These are phyloP conservation scores for Chamaetylas fuelleborni DNA, from an alignment of 2,113 vertebrate species.

Conservation along the genomic window DNA sequence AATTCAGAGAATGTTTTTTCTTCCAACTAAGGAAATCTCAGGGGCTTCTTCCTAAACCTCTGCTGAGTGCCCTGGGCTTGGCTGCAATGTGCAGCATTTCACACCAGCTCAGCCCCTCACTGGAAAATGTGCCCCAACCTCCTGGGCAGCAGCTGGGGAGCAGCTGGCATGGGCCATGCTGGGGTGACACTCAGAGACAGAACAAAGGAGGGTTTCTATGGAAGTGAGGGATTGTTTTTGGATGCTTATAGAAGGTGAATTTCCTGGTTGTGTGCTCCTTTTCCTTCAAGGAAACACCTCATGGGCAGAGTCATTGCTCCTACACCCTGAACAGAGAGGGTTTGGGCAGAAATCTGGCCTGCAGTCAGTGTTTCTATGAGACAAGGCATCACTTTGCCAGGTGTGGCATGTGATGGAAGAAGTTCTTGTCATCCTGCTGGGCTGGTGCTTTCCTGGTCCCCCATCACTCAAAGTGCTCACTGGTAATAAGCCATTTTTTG, in stretches of 20 bases:
- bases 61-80: conserved; percentile 2
- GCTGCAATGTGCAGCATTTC: neutral
- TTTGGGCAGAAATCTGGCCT: neutral
- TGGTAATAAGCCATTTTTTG: neutral
- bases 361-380: accelerated
- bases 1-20: conserved; percentile 69
- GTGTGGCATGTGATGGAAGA: neutral
- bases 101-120: neutral
- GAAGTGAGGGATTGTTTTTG: accelerated
- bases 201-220: neutral
- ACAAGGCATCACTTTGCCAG: neutral
- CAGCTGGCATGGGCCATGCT: conserved; percentile 25
- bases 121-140: neutral
- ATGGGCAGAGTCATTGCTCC: neutral
- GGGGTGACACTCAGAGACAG: neutral
- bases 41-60: conserved; percentile 33
- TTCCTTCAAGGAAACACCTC: neutral
- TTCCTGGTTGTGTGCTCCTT: neutral
- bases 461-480: neutral
- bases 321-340: neutral
- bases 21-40: conserved; percentile 55
- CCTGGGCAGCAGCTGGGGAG: conserved; percentile 64
- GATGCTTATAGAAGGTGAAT: neutral
- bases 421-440: neutral
- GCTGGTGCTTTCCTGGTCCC: neutral